Base-by-base conservation (phyloP, 2,113 vertebrate species). In the Calyptommatus sinebrachiatus region DNA sequence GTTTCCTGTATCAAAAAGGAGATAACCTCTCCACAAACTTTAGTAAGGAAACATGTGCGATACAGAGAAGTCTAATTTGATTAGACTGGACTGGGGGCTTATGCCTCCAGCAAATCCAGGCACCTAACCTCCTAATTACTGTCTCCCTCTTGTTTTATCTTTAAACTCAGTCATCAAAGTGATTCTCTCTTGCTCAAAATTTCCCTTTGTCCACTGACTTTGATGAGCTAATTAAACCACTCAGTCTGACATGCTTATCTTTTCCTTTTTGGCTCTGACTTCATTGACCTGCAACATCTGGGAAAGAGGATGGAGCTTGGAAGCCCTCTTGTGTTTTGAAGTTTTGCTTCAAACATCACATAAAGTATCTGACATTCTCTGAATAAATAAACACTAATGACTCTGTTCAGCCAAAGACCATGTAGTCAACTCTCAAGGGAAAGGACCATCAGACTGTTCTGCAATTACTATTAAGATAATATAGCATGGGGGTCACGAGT, bases 201-300 rank as follows among this genome's bases (percentile, higher is more conserved):
- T 63, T 65, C 41, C 6, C 10, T 71, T 71, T 79, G 57, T 65
- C 57, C 22, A 26, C 21, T 24, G 69, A 72, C 69, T 79, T 79
- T 79, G 77, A 78, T 78, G 69, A 79, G 69, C 69, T 79, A 72
- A 79, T 79, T 79, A 79, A 79, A 57, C 69, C 41, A 65, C 41
- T 29, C 69, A 29, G 26, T 21, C 69, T 71, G 60, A 63, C 57
- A 71, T 31, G 9, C 20, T 57, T n/a, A 71, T 63, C 68, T 63
- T 77, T 69, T 41, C 24, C n/a, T 41, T 60, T 77, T 53, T 61
- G 46, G 24, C 35, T 46, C 31, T 63, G 18, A 61, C 46, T 35
- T 28, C 12, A 62, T 61, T 41, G 46, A 1, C 50, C 50, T 57
- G 63, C 18, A 79, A 61, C 67, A 70, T 18, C n/a, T 29, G 41